Base-by-base conservation (phyloP, 2,888 invertebrate genomes). In the Drosophila longiperda region DNA sequence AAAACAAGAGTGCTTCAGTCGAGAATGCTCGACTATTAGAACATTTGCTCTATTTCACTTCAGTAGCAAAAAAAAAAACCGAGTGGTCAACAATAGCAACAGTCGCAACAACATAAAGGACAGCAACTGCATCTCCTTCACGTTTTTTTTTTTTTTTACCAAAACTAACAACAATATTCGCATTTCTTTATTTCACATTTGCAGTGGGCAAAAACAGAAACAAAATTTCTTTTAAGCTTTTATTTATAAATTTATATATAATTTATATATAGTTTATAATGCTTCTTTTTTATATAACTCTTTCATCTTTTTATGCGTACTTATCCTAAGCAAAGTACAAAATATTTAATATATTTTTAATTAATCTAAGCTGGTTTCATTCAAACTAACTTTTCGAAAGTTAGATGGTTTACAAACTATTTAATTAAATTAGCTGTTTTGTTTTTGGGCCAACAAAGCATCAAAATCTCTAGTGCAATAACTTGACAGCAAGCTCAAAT, bases 401-500 rank as follows among this genome's bases (percentile, higher is more conserved):
- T 15, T 45, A 7, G 12, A 8, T 20, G 45, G 45, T 4, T 20
- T 15, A 26, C 29, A 2, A 62, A 66, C 58, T 63, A 60, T 60
- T 74, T 60, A 57, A 67, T 61, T 50, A 54, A 62, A 63, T 74
- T 26, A 74, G 55, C 49, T 59, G 29, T 45, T 66, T 59, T 58
- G 48, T 40, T 36, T 36, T 15, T 23, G n/a, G 36, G 38, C 33
- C 29, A 61, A 60, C 20, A 42, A 11, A 20, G 40, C n/a, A 36
- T 42, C 38, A 57, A n/a, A n/a, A 15, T 49, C 34, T 36, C 23
- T 29, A 33, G 20, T 34, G n/a, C 45, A 45, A 49, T 42, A 77
- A 72, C 23, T 65, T 63, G 52, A 7, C 45, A 38, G 62, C 33
- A 54, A 63, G 65, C 58, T 65, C 55, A 60, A 77, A 75, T 71